Evolutionary conservation across 2,113 vertebrate species (phyloP).

Genomic region (Leptosomus discolor): DNA sequence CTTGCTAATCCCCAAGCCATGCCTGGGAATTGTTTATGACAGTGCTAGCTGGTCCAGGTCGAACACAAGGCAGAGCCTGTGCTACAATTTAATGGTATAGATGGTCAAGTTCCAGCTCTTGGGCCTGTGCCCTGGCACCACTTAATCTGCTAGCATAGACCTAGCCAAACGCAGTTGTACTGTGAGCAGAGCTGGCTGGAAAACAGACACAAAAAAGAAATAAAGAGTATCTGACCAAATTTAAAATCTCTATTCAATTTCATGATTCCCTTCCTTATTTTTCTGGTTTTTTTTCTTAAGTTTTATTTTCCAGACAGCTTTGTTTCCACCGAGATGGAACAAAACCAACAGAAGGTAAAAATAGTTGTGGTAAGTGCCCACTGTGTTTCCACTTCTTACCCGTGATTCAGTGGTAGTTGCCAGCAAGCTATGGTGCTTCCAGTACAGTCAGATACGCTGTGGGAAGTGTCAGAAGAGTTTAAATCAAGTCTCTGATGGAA

Average conservation of each 20-base stretch:
- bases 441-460: background rate
- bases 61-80: background rate
- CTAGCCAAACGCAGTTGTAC: slow-evolving; percentile 16
- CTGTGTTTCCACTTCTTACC: background rate
- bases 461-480: background rate
- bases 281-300: background rate
- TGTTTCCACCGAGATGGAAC: background rate
- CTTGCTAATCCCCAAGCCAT: slow-evolving; percentile 19
- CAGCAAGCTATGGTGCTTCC: background rate
- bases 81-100: slow-evolving; percentile 65
- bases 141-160: background rate
- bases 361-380: background rate
- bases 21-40: slow-evolving; percentile 46
- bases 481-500: background rate
- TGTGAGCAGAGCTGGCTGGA: slow-evolving; percentile 18
- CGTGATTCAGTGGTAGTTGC: background rate
- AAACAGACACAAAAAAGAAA: background rate
- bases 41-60: background rate
- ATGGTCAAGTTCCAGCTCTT: slow-evolving; percentile 58
- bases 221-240: background rate
- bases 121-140: slow-evolving; percentile 18
- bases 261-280: background rate
- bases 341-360: background rate
- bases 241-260: background rate
- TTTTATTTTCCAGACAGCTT: background rate